Percentiles rank a stretch among this genome's conserved stretches.
Evolutionary conservation across 2,797 vertebrate genomes (phyloP).

Genomic region (Typhlichthys subterraneus): DNA sequence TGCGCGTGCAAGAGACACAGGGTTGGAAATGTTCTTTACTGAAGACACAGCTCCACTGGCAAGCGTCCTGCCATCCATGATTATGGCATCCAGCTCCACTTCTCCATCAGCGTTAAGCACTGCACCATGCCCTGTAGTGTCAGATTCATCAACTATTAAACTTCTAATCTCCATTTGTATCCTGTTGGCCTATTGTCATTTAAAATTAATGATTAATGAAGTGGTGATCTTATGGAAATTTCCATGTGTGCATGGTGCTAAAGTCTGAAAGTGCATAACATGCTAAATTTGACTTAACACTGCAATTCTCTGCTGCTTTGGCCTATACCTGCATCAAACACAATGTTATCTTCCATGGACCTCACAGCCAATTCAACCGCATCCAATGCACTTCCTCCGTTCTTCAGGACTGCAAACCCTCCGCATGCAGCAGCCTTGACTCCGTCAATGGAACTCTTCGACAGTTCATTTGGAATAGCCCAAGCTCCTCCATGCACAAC

Average conservation of each 20-base stretch:
- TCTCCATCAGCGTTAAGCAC: constrained; percentile 75
- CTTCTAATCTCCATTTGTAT: background rate
- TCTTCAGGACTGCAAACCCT: constrained; percentile 65
- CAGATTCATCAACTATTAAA: constrained; percentile 56
- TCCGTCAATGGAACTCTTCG: constrained; percentile 64
- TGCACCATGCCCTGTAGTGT: constrained; percentile 73
- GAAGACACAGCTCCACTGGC: constrained; percentile 71
- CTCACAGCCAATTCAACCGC: constrained; percentile 79
- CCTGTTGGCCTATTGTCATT: too few relatives aligned
- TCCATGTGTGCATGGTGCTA: too few relatives aligned
- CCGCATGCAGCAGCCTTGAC: constrained; percentile 70
- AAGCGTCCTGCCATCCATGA: constrained; percentile 78
- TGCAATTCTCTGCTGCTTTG: too few relatives aligned
- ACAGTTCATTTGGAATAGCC: constrained; percentile 75
- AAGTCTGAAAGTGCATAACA: too few relatives aligned
- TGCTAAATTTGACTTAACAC: too few relatives aligned
- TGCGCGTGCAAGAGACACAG: constrained; percentile 73
- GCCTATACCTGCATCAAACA: constrained; percentile 73
- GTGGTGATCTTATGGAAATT: too few relatives aligned
- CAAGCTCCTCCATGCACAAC: constrained; percentile 83
- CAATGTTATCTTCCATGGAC: constrained; percentile 71
- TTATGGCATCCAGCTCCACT: constrained; percentile 77
- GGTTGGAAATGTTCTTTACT: constrained; percentile 77
- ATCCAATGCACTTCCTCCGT: constrained; percentile 70
- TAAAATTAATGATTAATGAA: too few relatives aligned